These are phyloP conservation scores for Drosophila paulistorum DNA, from an alignment of 1,140 invertebrate genomes.

Conservation along the genomic window DNA sequence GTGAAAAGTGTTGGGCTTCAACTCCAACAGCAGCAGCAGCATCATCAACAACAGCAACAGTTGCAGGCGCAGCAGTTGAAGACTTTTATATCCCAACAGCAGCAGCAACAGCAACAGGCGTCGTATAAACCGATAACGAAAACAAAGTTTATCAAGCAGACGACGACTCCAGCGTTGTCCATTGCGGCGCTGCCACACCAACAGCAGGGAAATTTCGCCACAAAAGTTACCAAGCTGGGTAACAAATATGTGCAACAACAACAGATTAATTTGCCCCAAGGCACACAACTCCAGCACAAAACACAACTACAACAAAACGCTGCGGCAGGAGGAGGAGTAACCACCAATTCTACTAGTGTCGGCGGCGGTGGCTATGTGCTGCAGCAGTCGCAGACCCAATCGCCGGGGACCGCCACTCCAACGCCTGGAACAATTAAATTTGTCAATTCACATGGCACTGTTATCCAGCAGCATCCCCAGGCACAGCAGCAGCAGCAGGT, in stretches of 20 bases:
- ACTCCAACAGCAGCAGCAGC: constrained; percentile 29
- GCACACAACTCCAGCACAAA: constrained; percentile 76
- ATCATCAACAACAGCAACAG: neutral
- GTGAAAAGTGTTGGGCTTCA: constrained; percentile 63
- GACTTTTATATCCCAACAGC: constrained; percentile 61
- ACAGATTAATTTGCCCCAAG: constrained; percentile 71
- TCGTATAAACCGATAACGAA: constrained; percentile 48
- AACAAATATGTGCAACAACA: constrained; percentile 68
- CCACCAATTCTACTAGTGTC: neutral
- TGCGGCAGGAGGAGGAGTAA: constrained; percentile 22
- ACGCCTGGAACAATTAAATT: constrained; percentile 75
- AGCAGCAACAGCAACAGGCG: constrained; percentile 48
- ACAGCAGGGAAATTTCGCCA: constrained; percentile 40
- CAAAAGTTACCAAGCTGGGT: constrained; percentile 62
- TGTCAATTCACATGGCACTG: constrained; percentile 78
- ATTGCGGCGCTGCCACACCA: constrained; percentile 69
- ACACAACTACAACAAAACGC: constrained; percentile 34
- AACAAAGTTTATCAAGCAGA: constrained; percentile 75
- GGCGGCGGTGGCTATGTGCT: constrained; percentile 59
- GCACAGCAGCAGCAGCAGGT: constrained; percentile 40
- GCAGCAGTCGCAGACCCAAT: constrained; percentile 38
- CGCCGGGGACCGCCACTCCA: constrained; percentile 6
- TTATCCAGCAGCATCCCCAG: constrained; percentile 75
- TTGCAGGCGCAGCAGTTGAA: constrained; percentile 63
- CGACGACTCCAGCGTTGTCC: constrained; percentile 41